Conservation (phyloP, 2,797 vertebrate genomes). For the Erpetoichthys calabaricus region DNA sequence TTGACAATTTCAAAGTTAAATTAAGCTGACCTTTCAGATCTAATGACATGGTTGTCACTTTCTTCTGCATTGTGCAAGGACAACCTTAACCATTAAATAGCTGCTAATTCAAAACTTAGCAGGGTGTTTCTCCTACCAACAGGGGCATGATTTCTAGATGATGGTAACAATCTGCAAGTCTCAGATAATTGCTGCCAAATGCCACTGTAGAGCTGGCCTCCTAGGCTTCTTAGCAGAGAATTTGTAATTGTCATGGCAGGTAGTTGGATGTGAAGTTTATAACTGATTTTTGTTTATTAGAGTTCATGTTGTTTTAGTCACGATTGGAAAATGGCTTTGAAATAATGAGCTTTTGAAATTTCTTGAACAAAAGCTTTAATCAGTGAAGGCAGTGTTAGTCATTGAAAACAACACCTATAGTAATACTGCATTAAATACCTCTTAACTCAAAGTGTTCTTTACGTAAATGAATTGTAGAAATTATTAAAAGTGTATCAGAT, state of each 20-base stretch:
- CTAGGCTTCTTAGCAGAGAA: neutral
- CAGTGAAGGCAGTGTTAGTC: too few species aligned
- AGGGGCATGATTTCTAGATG: neutral
- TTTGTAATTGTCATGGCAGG: neutral
- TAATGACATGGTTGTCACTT: neutral
- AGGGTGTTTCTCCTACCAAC: neutral
- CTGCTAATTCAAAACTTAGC: neutral
- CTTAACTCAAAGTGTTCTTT: too few species aligned
- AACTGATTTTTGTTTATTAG: too few species aligned
- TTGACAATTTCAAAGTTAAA: slow-evolving; percentile 2
- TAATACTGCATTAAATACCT: too few species aligned
- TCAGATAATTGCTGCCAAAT: slow-evolving; percentile 1
- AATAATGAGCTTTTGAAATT: too few species aligned
- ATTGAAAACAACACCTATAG: too few species aligned
- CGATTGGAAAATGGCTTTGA: too few species aligned
- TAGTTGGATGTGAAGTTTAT: too few species aligned
- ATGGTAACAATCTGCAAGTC: neutral
- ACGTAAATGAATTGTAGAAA: too few species aligned
- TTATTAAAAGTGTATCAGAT: too few species aligned
- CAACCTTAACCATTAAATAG: neutral
- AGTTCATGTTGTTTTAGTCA: too few species aligned
- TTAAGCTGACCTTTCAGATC: slow-evolving; percentile 2
- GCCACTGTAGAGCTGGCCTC: neutral
- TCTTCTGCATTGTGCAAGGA: neutral
- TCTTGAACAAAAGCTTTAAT: too few species aligned